Base-by-base conservation (phyloP, 1,140 invertebrate species). In the Luehdorfia chinensis region DNA sequence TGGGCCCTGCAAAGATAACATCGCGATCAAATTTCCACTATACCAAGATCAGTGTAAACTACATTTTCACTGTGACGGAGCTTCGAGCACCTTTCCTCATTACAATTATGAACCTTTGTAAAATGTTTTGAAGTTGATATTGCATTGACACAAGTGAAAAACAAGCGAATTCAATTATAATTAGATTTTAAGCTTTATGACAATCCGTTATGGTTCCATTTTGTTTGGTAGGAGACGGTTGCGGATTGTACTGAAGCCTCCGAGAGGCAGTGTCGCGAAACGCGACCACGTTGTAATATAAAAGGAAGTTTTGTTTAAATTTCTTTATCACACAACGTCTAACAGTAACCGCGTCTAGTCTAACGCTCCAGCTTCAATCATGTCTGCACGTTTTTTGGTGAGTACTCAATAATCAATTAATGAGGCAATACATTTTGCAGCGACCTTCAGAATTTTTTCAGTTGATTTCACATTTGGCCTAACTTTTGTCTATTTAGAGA, bases 261-360 rank as follows among this genome's bases (percentile, higher is more conserved):
- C 37, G 58, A 75, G 77, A 75, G 58, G 67, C 76, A 75, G 65
- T 78, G 78, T 85, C 81, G 78, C 75, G 78, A 83, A 83, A 79
- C 75, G 67, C 70, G 55, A 77, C 59, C 76, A 85, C 78, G 81
- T 85, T 78, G 76, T 68, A 55, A 83, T 85, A 85, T 85, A 85
- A 83, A 85, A 83, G 77, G 76, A 84, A 80, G 73, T 83, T 75
- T 77, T 73, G 77, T 79, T 70, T 65, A 78, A 85, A 79, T 79
- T 75, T 83, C 70, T 84, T 78, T 79, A 81, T 76, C 81, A 83
- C 64, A 85, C 51, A 76, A 68, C 68, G 46, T 50, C 60, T 55
- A 70, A 46, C 67, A 61, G 74, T 59, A 59, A 60, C 53, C 55
- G 67, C 66, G 78, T 50, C 69, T 67, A 67, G 66, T 58, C 60